These are phyloP conservation scores for Pachyramphus minor DNA, from an alignment of 2,113 vertebrate species.

Conservation along the genomic window DNA sequence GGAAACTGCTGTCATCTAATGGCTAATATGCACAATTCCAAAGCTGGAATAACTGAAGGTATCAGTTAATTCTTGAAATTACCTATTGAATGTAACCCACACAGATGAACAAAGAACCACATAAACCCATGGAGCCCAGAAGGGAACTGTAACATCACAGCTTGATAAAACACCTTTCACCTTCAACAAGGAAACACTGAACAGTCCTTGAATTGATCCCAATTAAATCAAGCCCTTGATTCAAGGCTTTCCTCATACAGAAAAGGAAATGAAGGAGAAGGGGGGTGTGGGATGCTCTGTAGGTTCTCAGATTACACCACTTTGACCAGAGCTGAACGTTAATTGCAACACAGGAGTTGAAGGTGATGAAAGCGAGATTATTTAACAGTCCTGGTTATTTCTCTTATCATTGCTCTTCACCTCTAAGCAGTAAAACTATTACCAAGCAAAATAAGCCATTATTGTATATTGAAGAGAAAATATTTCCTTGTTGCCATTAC, in stretches of 20 bases:
- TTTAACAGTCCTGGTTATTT: background rate
- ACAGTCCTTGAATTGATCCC: background rate
- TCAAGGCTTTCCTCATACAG: background rate
- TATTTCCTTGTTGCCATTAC: background rate
- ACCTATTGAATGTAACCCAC: background rate
- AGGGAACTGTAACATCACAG: background rate
- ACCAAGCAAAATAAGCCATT: background rate
- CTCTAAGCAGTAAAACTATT: background rate
- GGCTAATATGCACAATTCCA: background rate
- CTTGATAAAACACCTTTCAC: background rate
- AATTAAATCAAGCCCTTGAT: background rate
- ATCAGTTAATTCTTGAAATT: background rate
- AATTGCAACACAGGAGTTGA: background rate
- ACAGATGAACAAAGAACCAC: background rate
- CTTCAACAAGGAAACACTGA: background rate
- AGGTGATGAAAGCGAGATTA: background rate
- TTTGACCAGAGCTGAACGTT: background rate
- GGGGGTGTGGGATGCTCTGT: background rate
- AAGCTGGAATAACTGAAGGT: background rate
- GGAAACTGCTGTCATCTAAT: background rate
- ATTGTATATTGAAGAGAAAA: background rate
- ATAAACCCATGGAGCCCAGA: background rate
- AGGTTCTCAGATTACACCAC: background rate
- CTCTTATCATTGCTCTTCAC: background rate
- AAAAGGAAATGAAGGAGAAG: background rate